A percentile compares a stretch with the other conserved stretches of the same genome.
Evolutionary conservation across 2,797 vertebrate genomes (phyloP).

Genomic region (Pempheris klunzingeri): DNA sequence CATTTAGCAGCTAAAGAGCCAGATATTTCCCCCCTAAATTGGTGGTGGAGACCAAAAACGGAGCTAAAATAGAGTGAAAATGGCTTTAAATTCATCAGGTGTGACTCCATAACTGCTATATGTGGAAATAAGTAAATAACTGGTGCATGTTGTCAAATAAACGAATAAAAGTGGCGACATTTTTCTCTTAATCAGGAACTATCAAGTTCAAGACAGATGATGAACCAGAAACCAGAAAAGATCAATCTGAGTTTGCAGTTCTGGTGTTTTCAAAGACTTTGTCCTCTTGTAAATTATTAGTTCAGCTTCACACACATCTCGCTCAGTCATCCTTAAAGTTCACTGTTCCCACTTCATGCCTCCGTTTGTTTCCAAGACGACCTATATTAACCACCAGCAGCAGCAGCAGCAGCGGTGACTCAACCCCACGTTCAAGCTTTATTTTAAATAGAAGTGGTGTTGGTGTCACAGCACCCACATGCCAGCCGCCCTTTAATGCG

Average conservation of each 20-base stretch:
- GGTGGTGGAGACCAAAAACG: too few species aligned
- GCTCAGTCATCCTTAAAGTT: too few species aligned
- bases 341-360: too few species aligned
- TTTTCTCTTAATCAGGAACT: neutral
- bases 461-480: constrained; percentile 10
- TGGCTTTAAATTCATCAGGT: too few species aligned
- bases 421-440: neutral
- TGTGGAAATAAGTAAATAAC: too few species aligned
- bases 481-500: constrained; percentile 4
- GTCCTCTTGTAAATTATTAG: neutral
- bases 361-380: neutral
- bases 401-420: neutral
- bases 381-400: too few species aligned
- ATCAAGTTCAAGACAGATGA: neutral
- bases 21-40: too few species aligned
- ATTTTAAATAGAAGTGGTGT: constrained; percentile 14
- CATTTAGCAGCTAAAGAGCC: too few species aligned
- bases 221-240: neutral
- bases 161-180: too few species aligned
- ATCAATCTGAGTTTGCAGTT: neutral
- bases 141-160: too few species aligned
- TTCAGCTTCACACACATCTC: neutral
- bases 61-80: neutral
- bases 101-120: too few species aligned
- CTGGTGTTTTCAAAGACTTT: neutral